These are phyloP conservation scores for Raphicerus campestris DNA, from an alignment of 2,113 vertebrate genomes.

Conservation along the genomic window DNA sequence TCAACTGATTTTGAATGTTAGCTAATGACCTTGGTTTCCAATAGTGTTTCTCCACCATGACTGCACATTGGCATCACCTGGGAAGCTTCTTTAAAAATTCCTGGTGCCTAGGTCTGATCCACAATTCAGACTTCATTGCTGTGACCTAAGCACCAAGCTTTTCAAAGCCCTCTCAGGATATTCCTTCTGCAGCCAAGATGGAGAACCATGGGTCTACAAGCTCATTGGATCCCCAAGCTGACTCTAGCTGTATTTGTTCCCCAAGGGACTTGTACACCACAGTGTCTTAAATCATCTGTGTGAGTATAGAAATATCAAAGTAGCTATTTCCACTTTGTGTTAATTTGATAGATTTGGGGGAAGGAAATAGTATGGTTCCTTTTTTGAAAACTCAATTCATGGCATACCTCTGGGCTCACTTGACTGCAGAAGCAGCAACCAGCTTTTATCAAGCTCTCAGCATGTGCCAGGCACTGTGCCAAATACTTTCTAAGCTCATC, in stretches of 20 bases:
- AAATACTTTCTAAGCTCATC: not conserved
- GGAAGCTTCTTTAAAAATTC: not conserved
- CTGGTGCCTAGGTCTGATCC: not conserved
- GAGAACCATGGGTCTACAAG: not conserved
- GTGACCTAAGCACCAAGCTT: not conserved
- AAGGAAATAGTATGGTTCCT: not conserved
- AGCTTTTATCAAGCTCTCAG: not conserved
- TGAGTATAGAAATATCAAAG: not conserved
- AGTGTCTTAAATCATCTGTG: not conserved
- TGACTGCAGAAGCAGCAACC: not conserved
- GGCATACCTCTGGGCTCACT: not conserved
- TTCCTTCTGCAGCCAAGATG: not conserved
- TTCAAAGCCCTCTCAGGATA: not conserved
- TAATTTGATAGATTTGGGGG: not conserved
- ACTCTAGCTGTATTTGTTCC: not conserved
- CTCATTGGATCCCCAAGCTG: not conserved
- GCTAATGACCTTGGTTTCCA: not conserved
- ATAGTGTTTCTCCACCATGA: not conserved
- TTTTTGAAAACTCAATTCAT: constrained; percentile 4
- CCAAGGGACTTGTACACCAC: not conserved
- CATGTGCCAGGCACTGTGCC: not conserved
- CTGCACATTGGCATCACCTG: not conserved
- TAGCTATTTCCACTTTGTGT: not conserved
- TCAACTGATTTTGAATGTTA: not conserved
- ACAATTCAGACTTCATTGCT: not conserved